A percentile compares a stretch with the other conserved stretches of the same genome.
phyloP scores from a whole-genome alignment of 2,888 invertebrate genomes.

The Cheiracanthium punctorium region DNA sequence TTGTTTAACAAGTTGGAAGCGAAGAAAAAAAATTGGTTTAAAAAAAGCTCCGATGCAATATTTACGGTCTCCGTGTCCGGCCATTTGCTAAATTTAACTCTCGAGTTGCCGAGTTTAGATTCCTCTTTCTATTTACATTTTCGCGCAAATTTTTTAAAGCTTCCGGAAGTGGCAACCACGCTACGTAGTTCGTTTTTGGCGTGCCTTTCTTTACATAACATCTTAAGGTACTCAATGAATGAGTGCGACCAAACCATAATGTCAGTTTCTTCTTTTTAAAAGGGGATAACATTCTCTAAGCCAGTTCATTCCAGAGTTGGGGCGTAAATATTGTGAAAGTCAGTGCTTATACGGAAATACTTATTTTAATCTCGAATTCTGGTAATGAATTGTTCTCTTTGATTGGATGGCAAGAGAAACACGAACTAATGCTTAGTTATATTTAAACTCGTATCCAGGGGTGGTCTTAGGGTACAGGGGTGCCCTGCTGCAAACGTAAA shows the following conservation, averaged over 20 bases:
- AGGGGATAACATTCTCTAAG: not conserved
- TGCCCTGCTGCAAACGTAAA: too few species aligned
- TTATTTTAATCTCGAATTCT: too few species aligned
- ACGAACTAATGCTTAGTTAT: too few species aligned
- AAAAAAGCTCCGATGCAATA: conserved; percentile 29
- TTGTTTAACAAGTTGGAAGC: conserved; percentile 17
- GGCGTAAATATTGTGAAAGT: too few species aligned
- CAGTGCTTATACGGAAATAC: too few species aligned
- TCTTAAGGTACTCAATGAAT: not conserved
- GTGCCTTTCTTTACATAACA: conserved; percentile 12
- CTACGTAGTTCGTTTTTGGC: conserved; percentile 23
- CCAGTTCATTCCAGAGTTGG: not conserved
- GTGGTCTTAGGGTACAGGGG: too few species aligned
- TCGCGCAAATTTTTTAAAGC: conserved; percentile 26
- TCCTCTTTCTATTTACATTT: conserved; percentile 32
- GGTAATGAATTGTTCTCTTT: too few species aligned
- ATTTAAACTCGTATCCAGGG: too few species aligned
- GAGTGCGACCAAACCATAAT: not conserved
- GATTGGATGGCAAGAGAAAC: too few species aligned
- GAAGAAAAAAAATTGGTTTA: conserved; percentile 3
- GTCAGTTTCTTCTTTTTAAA: not conserved
- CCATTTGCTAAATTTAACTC: conserved; percentile 25
- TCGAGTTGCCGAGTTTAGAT: conserved; percentile 30
- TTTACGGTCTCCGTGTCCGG: conserved; percentile 26
- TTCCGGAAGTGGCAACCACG: conserved; percentile 24